Evolutionary conservation across 2,888 invertebrate species (phyloP).

Genomic region (Cancer borealis): DNA sequence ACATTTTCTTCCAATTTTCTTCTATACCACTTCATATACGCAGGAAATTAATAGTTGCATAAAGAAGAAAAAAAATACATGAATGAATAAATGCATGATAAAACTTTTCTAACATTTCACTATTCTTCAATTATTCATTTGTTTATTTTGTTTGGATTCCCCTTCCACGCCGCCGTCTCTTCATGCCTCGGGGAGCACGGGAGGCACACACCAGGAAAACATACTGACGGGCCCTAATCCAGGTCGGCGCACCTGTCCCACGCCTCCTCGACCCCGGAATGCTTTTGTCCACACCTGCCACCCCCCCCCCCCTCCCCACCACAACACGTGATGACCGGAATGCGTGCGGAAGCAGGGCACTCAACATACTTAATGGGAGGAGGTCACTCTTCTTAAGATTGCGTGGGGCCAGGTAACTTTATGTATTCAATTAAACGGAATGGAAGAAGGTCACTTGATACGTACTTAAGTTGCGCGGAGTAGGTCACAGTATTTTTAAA

Average conservation of each 20-base stretch:
- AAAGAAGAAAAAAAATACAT: neutral
- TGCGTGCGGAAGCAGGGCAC: neutral
- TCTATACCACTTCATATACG: neutral
- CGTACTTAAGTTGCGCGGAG: neutral
- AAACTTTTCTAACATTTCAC: no score
- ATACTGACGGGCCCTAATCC: conserved; percentile 1
- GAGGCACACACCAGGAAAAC: neutral
- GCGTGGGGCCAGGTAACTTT: no score
- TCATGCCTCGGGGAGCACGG: neutral
- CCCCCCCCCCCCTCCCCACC: no score
- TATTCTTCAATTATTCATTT: neutral
- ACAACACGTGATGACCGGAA: neutral
- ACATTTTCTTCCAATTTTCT: neutral
- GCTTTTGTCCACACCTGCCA: neutral
- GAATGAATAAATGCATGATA: no score
- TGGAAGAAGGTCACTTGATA: neutral
- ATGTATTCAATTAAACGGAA: neutral
- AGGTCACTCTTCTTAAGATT: neutral
- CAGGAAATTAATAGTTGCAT: neutral
- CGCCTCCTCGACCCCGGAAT: conserved; percentile 21
- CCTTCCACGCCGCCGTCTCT: neutral
- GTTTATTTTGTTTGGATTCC: neutral
- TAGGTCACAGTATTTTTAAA: neutral
- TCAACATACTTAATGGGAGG: neutral
- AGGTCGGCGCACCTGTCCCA: neutral